Percentiles rank a stretch among this genome's conserved stretches.
phyloP scores from a whole-genome alignment of 2,113 vertebrate genomes.

The Coptodon bakossiorum region DNA sequence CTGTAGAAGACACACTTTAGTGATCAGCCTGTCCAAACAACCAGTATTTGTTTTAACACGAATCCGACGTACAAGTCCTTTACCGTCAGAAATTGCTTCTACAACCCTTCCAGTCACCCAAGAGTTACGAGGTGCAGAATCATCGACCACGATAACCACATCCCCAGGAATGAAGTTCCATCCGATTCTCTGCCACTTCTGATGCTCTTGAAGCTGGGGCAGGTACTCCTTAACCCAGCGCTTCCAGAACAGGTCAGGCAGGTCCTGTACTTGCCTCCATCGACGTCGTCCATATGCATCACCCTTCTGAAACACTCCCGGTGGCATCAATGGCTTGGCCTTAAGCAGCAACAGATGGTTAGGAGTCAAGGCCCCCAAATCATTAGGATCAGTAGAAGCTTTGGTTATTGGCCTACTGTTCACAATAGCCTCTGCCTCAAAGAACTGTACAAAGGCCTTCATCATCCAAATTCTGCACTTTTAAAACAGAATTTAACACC shows the following conservation, averaged over 20 bases:
- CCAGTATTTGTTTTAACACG: background rate
- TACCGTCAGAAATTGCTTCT: background rate
- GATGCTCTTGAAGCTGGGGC: background rate
- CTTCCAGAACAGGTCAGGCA: background rate
- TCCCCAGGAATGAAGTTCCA: fast-evolving
- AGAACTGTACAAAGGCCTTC: no score
- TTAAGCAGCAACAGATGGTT: no score
- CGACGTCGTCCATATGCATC: fast-evolving
- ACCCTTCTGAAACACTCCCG: background rate
- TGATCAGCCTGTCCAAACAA: background rate
- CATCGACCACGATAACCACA: background rate
- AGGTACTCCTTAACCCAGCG: fast-evolving
- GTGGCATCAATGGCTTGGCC: no score
- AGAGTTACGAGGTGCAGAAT: background rate
- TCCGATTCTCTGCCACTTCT: background rate
- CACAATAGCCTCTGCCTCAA: no score
- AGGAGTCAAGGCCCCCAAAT: background rate
- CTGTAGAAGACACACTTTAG: background rate
- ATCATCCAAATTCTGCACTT: fast-evolving
- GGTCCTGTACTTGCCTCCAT: background rate
- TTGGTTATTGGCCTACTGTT: fast-evolving
- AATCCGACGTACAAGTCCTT: background rate
- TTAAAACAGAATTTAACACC: no score
- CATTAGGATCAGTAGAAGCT: no score
- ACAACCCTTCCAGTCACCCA: background rate